A percentile compares a stretch with the other conserved stretches of the same genome.
Evolutionary conservation across 2,888 invertebrate genomes (phyloP).

Genomic region (Spisula solida): DNA sequence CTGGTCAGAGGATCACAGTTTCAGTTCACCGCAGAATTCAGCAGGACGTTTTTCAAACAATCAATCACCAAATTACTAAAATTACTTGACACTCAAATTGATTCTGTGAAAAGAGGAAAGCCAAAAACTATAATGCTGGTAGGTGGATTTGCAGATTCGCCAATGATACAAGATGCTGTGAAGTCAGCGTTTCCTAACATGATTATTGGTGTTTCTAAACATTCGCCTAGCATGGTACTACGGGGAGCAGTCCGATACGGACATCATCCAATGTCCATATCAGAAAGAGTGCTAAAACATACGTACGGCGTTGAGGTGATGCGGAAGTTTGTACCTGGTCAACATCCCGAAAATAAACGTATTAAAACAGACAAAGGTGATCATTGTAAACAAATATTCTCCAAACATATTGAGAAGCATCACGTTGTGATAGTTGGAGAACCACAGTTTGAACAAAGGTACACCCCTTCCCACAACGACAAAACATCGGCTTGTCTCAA

Average conservation of each 20-base stretch:
- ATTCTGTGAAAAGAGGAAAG: background rate
- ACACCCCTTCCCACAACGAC: background rate
- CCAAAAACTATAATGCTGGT: slow-evolving; percentile 36
- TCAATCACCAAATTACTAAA: slow-evolving; percentile 3
- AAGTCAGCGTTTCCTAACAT: slow-evolving; percentile 24
- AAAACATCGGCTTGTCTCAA: slow-evolving; percentile 24
- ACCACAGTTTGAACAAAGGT: slow-evolving; percentile 31
- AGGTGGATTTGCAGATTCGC: slow-evolving; percentile 46
- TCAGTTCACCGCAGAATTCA: background rate
- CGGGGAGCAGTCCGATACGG: slow-evolving; percentile 46
- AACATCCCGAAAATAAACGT: slow-evolving; percentile 23
- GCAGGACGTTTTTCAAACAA: slow-evolving; percentile 25
- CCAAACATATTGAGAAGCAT: slow-evolving; percentile 41
- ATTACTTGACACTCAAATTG: background rate
- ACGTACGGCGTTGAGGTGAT: slow-evolving; percentile 37
- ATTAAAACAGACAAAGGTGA: background rate
- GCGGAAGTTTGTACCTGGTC: slow-evolving; percentile 27
- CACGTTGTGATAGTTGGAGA: slow-evolving; percentile 34
- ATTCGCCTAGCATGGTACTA: slow-evolving; percentile 9
- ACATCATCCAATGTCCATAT: slow-evolving; percentile 33
- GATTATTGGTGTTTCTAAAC: slow-evolving; percentile 2
- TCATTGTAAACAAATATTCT: slow-evolving; percentile 28
- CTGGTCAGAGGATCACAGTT: background rate
- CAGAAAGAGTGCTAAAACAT: slow-evolving; percentile 37
- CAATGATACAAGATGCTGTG: slow-evolving; percentile 38